Base-by-base conservation (phyloP, 2,113 vertebrate genomes). In the Pan paniscus region DNA sequence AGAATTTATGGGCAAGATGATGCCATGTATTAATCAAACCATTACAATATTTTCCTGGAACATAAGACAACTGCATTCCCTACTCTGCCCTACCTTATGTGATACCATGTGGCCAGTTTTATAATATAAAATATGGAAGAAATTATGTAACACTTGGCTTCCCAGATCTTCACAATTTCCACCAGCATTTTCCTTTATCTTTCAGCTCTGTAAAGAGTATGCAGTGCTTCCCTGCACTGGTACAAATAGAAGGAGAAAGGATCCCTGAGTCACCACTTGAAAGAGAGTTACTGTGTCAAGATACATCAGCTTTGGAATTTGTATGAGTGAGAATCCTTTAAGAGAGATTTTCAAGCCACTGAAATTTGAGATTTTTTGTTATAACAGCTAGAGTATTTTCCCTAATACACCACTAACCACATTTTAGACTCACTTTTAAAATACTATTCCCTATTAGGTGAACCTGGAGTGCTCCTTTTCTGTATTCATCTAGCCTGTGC, bases 31-130 rank as follows among this genome's bases (percentile, higher is more conserved):
- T 89, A 27, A 75, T 40, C 12, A 75, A 75, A 52, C 50, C 4
- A 52, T 64, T 52, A 18, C 40, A 16, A 43, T 75, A 32, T 83
- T 83, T 22, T 80, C 6, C 4, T 25, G 59, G 52, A 22, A 43
- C 1, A 22, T 30, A n/a, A 35, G 8, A 38, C 35, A 35, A 87
- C 1, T 35, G n/a, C 10, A 55, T 52, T 57, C 16, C 16, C 12
- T 38, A n/a, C 5, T 1, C 0, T 40, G 11, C 8, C 8, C n/a
- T 27, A n/a, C 27, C 8, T 57, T 20, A 27, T 43, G 4, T 18
- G 11, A 52, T 3, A n/a, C 6, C 8, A n/a, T 12, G 22, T 22
- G 14, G 20, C 6, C 12, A 80, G n/a, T 43, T 87, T 14, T 55
- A 6, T 57, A n/a, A 13, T 70, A 52, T 46, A 18, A 50, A 52